Evolutionary conservation across 2,888 invertebrate genomes (phyloP), one percentile per base, ranked within the genome.

Genomic region (Drosophila mettleri): DNA sequence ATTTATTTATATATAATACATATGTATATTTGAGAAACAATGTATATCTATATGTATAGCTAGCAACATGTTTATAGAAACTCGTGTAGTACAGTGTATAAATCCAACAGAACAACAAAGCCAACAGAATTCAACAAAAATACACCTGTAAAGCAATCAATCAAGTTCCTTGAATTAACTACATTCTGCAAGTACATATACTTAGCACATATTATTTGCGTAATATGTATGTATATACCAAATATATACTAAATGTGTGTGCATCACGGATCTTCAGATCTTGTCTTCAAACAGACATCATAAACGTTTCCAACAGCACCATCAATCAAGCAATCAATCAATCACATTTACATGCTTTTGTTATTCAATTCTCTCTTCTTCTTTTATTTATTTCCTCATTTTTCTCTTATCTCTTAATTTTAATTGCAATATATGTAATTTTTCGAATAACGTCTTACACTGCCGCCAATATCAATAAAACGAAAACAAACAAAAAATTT

Each of bases 41-140:
- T 61, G n/a, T 86, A 87, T 41, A 59, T 62, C 48, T 88, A 88
- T 88, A 88, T 90, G 90, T 90, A 90, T 88, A 90, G 90, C 91
- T 90, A 90, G 91, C 90, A 91, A 91, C 91, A 89, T 90, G 68
- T 84, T 75, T 78, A 72, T 69, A 72, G 68, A 75, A 69, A 55
- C 70, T 77, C 73, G 76, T 77, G 69, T 77, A 80, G 77, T 78
- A 29, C 64, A 63, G 63, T 20, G 45, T 46, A 54, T 3, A 54
- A 33, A 14, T 27, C 43, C 43, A 33, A 62, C 48, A 73, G 54
- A 71, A 59, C 55, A 41, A 73, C 62, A 70, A 48, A 34, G 64
- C 59, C 55, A 64, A 20, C 27, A 45, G 29, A 59, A 43, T 59
- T 61, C 24, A 58, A 63, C 55, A 61, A 61, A 54, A 20, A 69